Base-by-base conservation (phyloP, 2,113 vertebrate genomes). In the Cyprinodon variegatus region DNA sequence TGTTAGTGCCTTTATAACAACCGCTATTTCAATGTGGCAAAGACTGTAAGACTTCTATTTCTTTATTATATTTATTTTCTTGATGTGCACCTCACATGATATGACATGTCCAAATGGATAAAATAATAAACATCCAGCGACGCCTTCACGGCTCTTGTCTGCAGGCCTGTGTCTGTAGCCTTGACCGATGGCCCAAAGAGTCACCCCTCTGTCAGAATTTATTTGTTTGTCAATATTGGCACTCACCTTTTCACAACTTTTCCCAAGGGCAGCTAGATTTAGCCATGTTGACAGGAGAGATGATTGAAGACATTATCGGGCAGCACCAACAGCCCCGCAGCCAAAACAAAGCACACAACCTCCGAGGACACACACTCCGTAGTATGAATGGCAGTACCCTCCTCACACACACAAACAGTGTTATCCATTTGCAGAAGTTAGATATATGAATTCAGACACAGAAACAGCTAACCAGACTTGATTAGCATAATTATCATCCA, bases 261-360 rank as follows among this genome's bases (percentile, higher is more conserved):
- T 91, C 92, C 91, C 92, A 94, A 95, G 94, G 94, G 91, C 92
- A 90, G 88, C 90, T 89, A 91, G 91, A 93, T 92, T 91, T 92
- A 91, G 90, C 89, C 50, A 68, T 85, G 89, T 87, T 93, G 93
- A 94, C 92, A 91, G 92, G 82, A 79, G 83, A 90, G 90, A 91
- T 93, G 94, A 95, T 94, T 91, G 93, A 94, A 94, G 93, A 93
- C 93, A 93, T 93, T 93, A 93, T 93, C 89, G 85, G 83, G 86
- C 86, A 64, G 91, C 84, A 89, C 87, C 91, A 91, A 91, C 89
- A 87, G 87, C 88, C 93, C 91, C 40, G 68, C 84, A 92, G 93
- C 89, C 89, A 92, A 92, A 93, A 92, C 90, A 90, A 82, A 89
- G 77, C 92, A 90, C 90, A 91, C 90, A 89, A 40, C 62, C 7